Percentiles rank a stretch among this genome's conserved stretches.
Evolutionary conservation across 37 sponge, comb jelly and placozoan genomes (phyloP).

Genomic region (Oscarella lobularis): DNA sequence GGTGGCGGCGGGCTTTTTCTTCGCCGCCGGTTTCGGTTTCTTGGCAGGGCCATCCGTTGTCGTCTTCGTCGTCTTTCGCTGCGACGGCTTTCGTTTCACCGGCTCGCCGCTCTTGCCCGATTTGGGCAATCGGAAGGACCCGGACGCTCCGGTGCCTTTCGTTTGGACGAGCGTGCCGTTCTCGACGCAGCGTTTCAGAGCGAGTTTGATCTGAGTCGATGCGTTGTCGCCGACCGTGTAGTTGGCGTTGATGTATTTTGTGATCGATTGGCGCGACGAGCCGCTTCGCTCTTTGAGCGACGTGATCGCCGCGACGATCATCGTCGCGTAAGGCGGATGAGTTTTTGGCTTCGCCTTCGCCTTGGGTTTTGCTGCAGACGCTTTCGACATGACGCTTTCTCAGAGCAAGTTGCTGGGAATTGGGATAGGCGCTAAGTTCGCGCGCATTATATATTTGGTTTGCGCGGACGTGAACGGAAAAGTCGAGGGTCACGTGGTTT

Average conservation of each 20-base stretch:
- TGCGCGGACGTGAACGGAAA: neutral
- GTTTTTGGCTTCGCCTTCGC: slow-evolving; percentile 12
- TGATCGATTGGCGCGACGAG: slow-evolving; percentile 65
- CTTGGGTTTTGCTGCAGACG: slow-evolving; percentile 23
- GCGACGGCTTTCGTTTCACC: slow-evolving; percentile 14
- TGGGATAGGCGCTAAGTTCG: neutral
- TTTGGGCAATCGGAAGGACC: slow-evolving; percentile 67
- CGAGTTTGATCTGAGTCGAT: slow-evolving; percentile 50
- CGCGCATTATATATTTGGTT: neutral
- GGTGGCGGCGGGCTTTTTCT: slow-evolving; percentile 25
- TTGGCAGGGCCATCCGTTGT: slow-evolving; percentile 10
- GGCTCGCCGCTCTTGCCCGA: slow-evolving; percentile 9
- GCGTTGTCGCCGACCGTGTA: slow-evolving; percentile 49
- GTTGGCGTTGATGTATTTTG: slow-evolving; percentile 76
- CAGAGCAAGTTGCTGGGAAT: too few species aligned
- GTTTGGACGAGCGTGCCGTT: slow-evolving; percentile 43
- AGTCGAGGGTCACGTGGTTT: neutral
- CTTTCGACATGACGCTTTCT: too few species aligned
- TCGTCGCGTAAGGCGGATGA: slow-evolving; percentile 75
- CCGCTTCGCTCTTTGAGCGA: slow-evolving; percentile 59
- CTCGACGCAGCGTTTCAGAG: slow-evolving; percentile 45
- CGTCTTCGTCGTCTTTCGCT: slow-evolving; percentile 14
- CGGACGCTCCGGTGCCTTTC: slow-evolving; percentile 76
- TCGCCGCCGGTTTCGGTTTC: slow-evolving; percentile 3
- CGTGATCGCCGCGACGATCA: slow-evolving; percentile 59